Conservation (phyloP, 2,113 vertebrate genomes). For the Sterna hirundo region DNA sequence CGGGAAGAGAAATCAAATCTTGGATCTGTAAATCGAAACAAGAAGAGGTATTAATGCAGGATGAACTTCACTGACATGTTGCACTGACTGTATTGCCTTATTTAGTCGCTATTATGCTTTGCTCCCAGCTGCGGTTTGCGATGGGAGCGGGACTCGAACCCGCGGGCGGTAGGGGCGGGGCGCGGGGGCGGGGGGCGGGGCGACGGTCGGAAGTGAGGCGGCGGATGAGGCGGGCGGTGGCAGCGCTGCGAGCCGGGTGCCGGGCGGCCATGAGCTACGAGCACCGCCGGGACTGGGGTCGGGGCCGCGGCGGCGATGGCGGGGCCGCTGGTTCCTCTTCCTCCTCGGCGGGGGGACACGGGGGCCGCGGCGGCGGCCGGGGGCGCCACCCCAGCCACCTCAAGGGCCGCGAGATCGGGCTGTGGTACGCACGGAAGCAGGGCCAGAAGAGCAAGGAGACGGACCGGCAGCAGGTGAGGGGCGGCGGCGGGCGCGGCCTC, state of each 20-base stretch:
- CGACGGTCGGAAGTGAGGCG: neutral
- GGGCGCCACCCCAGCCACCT: slow-evolving; percentile 89
- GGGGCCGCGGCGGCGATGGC: slow-evolving; percentile 48
- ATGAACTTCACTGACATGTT: accelerated
- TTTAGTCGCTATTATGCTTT: accelerated
- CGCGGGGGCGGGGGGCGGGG: neutral
- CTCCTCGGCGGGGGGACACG: slow-evolving; percentile 32
- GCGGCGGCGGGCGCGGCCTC: neutral
- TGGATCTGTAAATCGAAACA: accelerated
- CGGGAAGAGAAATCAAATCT: no score
- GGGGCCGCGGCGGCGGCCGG: slow-evolving; percentile 64
- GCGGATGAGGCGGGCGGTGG: neutral
- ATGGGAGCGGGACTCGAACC: neutral
- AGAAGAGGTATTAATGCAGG: accelerated
- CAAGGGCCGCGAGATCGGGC: slow-evolving; percentile 91
- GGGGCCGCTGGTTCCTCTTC: neutral
- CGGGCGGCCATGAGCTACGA: slow-evolving; percentile 82
- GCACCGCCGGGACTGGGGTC: slow-evolving; percentile 72
- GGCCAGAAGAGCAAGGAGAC: slow-evolving; percentile 85
- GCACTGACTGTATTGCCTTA: accelerated
- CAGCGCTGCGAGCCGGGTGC: neutral
- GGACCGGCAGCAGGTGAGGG: slow-evolving; percentile 88
- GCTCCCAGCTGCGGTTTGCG: neutral
- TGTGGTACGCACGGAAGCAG: slow-evolving; percentile 94
- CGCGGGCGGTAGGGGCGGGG: accelerated